Evolutionary conservation across 2,797 vertebrate genomes (phyloP).

Genomic region (Neopelma chrysocephalum): DNA sequence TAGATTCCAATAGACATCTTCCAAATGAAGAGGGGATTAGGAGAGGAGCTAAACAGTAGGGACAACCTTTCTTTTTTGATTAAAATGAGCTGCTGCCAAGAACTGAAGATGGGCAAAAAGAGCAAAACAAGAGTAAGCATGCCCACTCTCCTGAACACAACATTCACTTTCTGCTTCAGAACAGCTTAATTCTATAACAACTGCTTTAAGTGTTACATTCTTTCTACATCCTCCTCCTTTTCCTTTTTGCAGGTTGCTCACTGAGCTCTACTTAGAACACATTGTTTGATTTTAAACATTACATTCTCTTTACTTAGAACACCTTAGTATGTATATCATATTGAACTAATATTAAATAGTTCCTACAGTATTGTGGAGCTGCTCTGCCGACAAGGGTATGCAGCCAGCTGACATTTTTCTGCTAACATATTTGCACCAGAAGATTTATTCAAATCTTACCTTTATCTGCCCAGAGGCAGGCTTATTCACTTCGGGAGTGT

Average conservation of each 20-base stretch:
- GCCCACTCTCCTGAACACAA: not conserved
- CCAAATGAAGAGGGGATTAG: not conserved
- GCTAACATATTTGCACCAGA: not conserved
- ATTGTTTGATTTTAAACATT: not conserved
- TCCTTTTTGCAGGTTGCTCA: not conserved
- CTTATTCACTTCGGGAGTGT: conserved; percentile 82
- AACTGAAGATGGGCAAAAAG: not conserved
- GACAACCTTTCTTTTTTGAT: not conserved
- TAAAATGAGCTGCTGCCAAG: not conserved
- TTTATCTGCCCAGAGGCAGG: conserved; percentile 74
- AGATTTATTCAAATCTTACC: conserved; percentile 68
- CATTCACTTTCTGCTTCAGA: not conserved
- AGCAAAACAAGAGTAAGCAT: not conserved
- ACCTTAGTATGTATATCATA: not conserved
- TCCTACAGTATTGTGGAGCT: not conserved
- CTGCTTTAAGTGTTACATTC: not conserved
- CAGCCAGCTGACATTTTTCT: not conserved
- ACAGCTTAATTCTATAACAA: not conserved
- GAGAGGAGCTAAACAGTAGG: not conserved
- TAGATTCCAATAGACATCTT: not conserved
- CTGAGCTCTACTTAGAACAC: not conserved
- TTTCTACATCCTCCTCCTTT: not conserved
- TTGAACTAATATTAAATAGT: not conserved
- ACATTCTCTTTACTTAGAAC: not conserved
- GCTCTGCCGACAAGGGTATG: not conserved